Evolutionary conservation across 2,888 invertebrate species (phyloP), one percentile per base, ranked within the genome.

Genomic region (Tetropium fuscum): DNA sequence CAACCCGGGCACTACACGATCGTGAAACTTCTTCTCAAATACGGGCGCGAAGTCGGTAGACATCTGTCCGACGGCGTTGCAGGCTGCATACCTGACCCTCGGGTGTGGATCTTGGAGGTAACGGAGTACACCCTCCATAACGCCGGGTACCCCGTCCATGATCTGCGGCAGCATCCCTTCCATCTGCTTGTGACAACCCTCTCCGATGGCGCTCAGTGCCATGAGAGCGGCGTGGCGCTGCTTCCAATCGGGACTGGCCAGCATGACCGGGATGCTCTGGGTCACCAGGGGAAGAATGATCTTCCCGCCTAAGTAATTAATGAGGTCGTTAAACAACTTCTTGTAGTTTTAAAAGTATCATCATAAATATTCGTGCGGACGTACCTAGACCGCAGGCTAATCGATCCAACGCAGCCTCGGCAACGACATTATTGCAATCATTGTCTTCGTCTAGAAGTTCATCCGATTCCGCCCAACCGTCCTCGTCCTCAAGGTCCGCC

Each of bases 181-280:
- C 99, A 99, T 99, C 82, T 98, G 96, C 78, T 97, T 95, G 79
- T 97, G 96, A 79, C 98, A 99, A 15, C 99, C 99, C 84, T 99
- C 99, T 2, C 98, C 98, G 59, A 97, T 94, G 0, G 98, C 96
- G 3, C 98, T 98, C 41, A 99, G 91, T 0, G 98, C 98, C 98
- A 99, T 99, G 27, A 99, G 86, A 1, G 97, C 99, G 34, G 98
- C 98, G 82, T 98, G 95, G n/a, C 94, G 87, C 69, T 92, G 90
- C 72, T 91, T 90, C 95, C 95, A 95, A 76, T 94, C 90, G 7
- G 87, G 85, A 66, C 90, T 91, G 41, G 86, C 86, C 72, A 98
- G 84, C 97, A 98, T 97, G 27, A 86, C 85, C 0, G 97, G 95
- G 65, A 98, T 90, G 44, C 87, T 87, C 32, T 76, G 78, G 65